A percentile compares a stretch with the other conserved stretches of the same genome.
These are phyloP conservation scores for Addax nasomaculatus DNA, from an alignment of 2,113 vertebrate genomes.

Conservation along the genomic window DNA sequence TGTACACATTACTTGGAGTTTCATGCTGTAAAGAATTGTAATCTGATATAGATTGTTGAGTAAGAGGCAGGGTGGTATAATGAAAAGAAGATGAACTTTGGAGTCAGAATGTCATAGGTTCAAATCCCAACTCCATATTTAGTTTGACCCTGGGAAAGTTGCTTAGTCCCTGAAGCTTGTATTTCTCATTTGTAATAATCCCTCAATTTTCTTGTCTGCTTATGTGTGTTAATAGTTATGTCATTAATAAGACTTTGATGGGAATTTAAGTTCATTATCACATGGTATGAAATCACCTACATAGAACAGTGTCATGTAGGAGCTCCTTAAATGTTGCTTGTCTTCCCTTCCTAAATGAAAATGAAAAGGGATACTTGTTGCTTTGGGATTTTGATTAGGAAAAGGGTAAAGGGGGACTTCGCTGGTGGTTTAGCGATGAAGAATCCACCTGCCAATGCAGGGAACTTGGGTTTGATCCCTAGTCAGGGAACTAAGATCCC, in stretches of 20 bases:
- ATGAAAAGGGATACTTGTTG: neutral
- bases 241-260: neutral
- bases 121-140: neutral
- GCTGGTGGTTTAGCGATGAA: neutral
- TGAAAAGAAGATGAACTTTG: neutral
- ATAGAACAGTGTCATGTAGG: neutral
- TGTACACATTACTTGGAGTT: neutral
- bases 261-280: slow-evolving; percentile 15
- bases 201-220: neutral
- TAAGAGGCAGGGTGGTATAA: neutral
- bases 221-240: neutral
- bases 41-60: neutral
- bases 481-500: neutral
- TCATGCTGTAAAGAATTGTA: neutral
- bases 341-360: neutral
- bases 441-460: neutral
- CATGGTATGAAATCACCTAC: neutral
- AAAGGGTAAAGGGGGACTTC: neutral
- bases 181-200: slow-evolving; percentile 17
- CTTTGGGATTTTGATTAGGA: neutral
- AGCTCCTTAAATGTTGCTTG: neutral
- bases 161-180: neutral
- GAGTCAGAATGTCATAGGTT: neutral
- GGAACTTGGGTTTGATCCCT: neutral
- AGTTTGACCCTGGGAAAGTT: neutral